phyloP scores from a whole-genome alignment of 2,888 invertebrate species.

The Hololepta plana region DNA sequence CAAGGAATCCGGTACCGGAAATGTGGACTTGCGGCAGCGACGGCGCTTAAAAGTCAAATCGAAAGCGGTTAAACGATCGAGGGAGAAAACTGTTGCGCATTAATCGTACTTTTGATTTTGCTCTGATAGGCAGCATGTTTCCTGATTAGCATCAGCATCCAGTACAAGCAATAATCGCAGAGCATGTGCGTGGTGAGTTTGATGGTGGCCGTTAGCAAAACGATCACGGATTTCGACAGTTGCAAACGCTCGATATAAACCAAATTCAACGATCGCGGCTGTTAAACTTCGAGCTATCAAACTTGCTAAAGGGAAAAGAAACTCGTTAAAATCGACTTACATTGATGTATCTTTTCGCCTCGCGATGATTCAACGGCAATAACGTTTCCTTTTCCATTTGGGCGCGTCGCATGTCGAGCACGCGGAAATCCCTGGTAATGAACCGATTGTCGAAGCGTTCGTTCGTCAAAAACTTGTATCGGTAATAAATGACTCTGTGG shows the following conservation, averaged over 20 bases:
- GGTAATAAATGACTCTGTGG: conserved; percentile 47
- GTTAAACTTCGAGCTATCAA: no score
- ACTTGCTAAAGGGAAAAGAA: no score
- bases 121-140: conserved; percentile 30
- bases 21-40: conserved; percentile 38
- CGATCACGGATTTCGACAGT: conserved; percentile 32
- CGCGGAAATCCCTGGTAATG: conserved; percentile 43
- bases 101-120: conserved; percentile 25
- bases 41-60: conserved; percentile 22
- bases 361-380: conserved; percentile 46
- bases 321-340: conserved; percentile 22
- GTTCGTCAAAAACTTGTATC: conserved; percentile 48
- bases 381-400: conserved; percentile 41
- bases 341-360: conserved; percentile 40
- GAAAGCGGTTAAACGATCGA: conserved; percentile 1
- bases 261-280: conserved; percentile 40
- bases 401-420: conserved; percentile 41
- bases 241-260: conserved; percentile 39
- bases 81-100: background rate
- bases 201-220: conserved; percentile 45
- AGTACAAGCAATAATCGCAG: conserved; percentile 61
- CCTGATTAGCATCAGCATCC: conserved; percentile 43
- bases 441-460: conserved; percentile 56
- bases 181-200: conserved; percentile 57
- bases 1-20: conserved; percentile 45